Base-by-base conservation (phyloP, 2,113 vertebrate genomes). In the Zosterops hypoxanthus region DNA sequence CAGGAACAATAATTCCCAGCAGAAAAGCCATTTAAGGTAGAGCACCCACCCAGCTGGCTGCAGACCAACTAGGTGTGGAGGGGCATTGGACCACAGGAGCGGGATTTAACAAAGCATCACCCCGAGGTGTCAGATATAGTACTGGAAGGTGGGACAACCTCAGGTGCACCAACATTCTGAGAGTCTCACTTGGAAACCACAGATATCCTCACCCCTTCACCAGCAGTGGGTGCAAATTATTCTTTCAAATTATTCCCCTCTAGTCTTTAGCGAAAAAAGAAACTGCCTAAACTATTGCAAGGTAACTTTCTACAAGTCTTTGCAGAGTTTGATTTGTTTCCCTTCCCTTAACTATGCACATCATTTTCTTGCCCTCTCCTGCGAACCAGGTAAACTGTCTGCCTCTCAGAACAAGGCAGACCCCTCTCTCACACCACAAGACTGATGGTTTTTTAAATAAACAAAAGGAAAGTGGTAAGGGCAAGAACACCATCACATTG, bases 61-160 rank as follows among this genome's bases (percentile, higher is more conserved):
- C 60, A 57, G 33, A 52, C 11, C 25, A 63, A 2, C 68, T 49
- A 0, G 0, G 12, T 25, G 17, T 1, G 3, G 41, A 76, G 20
- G 23, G 11, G 19, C 25, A 34, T 10, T n/a, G 28, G 36, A 75
- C n/a, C 1, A 2, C 39, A 12, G 0, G 8, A 33, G 44, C 6
- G 36, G 21, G 50, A 71, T 39, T n/a, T 31, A 65, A 69, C 6
- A 60, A 59, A 82, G 63, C 24, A 82, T 12, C 29, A 29, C 19
- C 14, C 44, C 17, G 8, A 2, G 0, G 23, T 26, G 13, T 47
- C 36, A 81, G 59, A 57, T 5, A 12, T 5, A 44, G 36, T 17
- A 26, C 23, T 17, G 4, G 4, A 76, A 76, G 29, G 41, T 25
- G 16, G 28, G 19, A n/a, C 28, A 55, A 19, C 19, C 20, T 28